Percentiles rank a stretch among this genome's conserved stretches.
These are phyloP conservation scores for Xanthorhoe designata DNA, from an alignment of 2,888 invertebrate species.

Conservation along the genomic window DNA sequence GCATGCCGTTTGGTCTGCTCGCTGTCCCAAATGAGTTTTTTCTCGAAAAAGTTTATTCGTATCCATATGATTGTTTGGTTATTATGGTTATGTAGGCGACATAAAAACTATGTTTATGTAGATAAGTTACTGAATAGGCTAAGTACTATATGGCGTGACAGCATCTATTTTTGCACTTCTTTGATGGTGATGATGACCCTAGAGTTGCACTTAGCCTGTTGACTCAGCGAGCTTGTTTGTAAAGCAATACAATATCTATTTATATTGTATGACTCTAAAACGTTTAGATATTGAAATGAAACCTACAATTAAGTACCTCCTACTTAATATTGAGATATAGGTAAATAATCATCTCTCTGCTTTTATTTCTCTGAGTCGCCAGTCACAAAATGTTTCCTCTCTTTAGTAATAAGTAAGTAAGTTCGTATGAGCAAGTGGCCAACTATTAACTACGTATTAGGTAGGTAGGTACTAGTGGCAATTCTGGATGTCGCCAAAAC, in stretches of 20 bases:
- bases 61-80: neutral
- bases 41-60: neutral
- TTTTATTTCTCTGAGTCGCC: too few species aligned
- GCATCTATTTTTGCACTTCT: conserved; percentile 20
- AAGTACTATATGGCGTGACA: neutral
- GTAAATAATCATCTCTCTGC: too few species aligned
- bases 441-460: too few species aligned
- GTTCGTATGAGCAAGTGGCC: too few species aligned
- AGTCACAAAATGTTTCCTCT: too few species aligned
- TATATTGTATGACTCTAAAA: conserved; percentile 9
- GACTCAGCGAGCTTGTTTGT: conserved; percentile 13
- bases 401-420: too few species aligned
- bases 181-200: conserved; percentile 27
- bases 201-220: conserved; percentile 15
- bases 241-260: conserved; percentile 18
- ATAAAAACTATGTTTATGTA: neutral
- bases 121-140: neutral
- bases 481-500: too few species aligned
- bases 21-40: neutral
- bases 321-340: too few species aligned
- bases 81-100: neutral
- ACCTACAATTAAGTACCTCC: too few species aligned
- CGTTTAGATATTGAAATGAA: neutral
- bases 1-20: neutral
- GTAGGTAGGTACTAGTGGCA: too few species aligned